Base-by-base conservation (phyloP, 30 jellyfish, hydroid and myxozoan species). In the Nemopilema nomurai region DNA sequence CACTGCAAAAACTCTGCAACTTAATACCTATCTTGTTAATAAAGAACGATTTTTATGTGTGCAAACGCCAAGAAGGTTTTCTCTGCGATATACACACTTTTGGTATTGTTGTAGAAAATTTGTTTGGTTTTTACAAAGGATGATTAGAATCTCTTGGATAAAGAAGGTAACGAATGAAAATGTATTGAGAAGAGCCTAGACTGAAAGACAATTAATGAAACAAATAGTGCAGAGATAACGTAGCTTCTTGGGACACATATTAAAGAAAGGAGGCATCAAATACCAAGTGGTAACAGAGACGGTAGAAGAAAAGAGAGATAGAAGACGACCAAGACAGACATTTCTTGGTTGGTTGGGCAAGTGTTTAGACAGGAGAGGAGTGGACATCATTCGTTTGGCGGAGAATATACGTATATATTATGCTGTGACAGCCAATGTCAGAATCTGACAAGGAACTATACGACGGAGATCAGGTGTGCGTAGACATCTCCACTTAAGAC, bases 401-500 rank as follows among this genome's bases (percentile, higher is more conserved):
- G 84, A 29, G 22, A 74, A 24, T 69, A 74, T 68, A 74, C 51
- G 22, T 49, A 6, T 0, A 28, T 20, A 77, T 51, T 53, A 57
- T 77, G 87, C 76, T 49, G 68, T n/a, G n/a, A n/a, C n/a, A n/a
- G n/a, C n/a, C n/a, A n/a, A n/a, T n/a, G n/a, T n/a, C n/a, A n/a
- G n/a, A 28, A 80, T 80, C 89, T 63, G 89, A 80, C 70, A 80
- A 80, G 82, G 82, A 84, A 62, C 89, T 66, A 63, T 80, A 32
- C 82, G 49, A 73, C 83, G 70, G 41, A 33, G 70, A 73, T n/a
- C n/a, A n/a, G n/a, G n/a, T n/a, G n/a, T n/a, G n/a, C n/a, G n/a
- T n/a, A n/a, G n/a, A n/a, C n/a, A n/a, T n/a, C n/a, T n/a, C n/a
- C n/a, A n/a, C n/a, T n/a, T n/a, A n/a, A n/a, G n/a, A n/a, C n/a